Evolutionary conservation across 2,113 vertebrate genomes (phyloP).

Genomic region (Empidonax alnorum): DNA sequence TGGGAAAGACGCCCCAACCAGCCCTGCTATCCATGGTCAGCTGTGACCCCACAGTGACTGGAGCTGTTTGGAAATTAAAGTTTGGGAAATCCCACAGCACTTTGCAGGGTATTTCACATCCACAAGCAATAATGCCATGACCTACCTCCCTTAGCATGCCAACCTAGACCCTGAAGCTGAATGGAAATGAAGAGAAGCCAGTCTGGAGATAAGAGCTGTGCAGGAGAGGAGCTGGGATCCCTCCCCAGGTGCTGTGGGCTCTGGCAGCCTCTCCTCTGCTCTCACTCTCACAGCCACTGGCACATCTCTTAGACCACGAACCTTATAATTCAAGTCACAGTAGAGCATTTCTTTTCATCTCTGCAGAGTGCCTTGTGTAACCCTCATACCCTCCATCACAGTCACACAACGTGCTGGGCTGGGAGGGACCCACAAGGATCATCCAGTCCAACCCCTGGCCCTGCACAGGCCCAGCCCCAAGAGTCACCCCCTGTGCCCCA

Average conservation of each 20-base stretch:
- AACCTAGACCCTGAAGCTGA: neutral
- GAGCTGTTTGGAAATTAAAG: neutral
- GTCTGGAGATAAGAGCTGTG: neutral
- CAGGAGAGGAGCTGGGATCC: neutral
- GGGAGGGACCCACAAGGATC: neutral
- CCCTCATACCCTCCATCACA: fast-evolving
- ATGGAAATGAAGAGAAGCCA: neutral
- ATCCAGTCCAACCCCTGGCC: neutral
- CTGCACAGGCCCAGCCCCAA: neutral
- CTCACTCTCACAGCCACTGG: neutral
- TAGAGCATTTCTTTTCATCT: neutral
- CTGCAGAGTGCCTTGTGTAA: neutral
- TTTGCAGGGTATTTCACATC: too few relatives aligned
- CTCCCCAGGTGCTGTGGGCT: fast-evolving
- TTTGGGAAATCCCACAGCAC: neutral
- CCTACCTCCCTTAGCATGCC: neutral
- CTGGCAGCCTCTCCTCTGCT: neutral
- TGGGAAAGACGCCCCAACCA: neutral
- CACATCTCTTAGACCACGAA: neutral
- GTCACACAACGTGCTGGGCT: neutral
- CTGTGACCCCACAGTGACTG: neutral
- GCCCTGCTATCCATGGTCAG: neutral
- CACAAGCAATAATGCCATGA: fast-evolving
- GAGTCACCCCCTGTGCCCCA: neutral
- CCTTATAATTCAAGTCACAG: neutral